Percentiles rank a stretch among this genome's conserved stretches.
Evolutionary conservation across 2,113 vertebrate species (phyloP).

Genomic region (Salvator merianae): DNA sequence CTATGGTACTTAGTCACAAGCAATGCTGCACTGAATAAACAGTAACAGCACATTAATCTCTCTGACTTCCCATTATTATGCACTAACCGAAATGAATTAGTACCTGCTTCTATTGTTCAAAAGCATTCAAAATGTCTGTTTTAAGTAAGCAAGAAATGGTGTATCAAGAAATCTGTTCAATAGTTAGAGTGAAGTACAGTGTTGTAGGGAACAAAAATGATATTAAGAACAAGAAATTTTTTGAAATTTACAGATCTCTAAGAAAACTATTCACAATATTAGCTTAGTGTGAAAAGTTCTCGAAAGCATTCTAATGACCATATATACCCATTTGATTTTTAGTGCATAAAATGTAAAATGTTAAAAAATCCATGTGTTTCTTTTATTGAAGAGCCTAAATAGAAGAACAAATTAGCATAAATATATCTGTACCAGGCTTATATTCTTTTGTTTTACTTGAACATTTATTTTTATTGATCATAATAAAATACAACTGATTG

Average conservation of each 20-base stretch:
- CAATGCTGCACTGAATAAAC: constrained; percentile 69
- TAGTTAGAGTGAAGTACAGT: not conserved
- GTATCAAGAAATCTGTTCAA: constrained; percentile 31
- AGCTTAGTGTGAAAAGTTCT: not conserved
- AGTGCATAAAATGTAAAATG: too few species aligned
- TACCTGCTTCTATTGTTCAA: constrained; percentile 62
- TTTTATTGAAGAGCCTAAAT: too few species aligned
- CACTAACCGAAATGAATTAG: constrained; percentile 70
- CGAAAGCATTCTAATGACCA: not conserved
- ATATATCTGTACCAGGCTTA: too few species aligned
- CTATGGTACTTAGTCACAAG: constrained; percentile 69
- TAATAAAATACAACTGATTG: too few species aligned
- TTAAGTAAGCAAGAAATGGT: constrained; percentile 26
- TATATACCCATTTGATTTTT: too few species aligned
- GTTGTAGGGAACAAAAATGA: not conserved
- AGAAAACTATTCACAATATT: not conserved
- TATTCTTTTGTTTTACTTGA: too few species aligned
- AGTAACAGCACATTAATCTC: constrained; percentile 73
- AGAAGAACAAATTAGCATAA: too few species aligned
- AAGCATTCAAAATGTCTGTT: constrained; percentile 42
- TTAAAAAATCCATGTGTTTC: too few species aligned
- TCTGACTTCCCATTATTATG: constrained; percentile 70
- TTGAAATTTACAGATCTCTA: not conserved
- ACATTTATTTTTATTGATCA: too few species aligned
- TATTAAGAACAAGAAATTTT: not conserved